Base-by-base conservation (phyloP, 1,140 invertebrate genomes). In the Apis cerana region DNA sequence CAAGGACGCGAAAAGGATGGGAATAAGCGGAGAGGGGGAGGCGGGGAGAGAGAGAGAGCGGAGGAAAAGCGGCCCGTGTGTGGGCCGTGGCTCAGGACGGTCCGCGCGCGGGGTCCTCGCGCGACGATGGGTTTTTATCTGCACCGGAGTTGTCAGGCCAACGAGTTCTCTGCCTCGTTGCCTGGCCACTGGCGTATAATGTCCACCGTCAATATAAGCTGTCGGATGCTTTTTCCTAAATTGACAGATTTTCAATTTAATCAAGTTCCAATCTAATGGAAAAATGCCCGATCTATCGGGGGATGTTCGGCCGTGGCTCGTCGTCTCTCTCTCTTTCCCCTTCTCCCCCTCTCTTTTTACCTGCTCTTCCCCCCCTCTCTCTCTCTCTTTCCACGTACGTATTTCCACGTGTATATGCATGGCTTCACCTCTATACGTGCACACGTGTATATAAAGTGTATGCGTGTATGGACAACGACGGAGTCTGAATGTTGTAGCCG, bases 161-260 rank as follows among this genome's bases (percentile, higher is more conserved):
- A 88, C 80, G 88, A 85, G 85, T 86, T 87, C 86, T 87, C 86
- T 82, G 84, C 81, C 83, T 90, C 84, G 80, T 87, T 85, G 68
- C 75, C 75, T 80, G 81, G 77, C 82, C 82, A 78, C 84, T 90
- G 86, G 89, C 89, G 90, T 94, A 92, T 93, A 92, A 93, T 93
- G 92, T 92, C 89, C 89, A 90, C 91, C 90, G 91, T 93, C 93
- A 90, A 93, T 93, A 93, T 92, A 92, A 92, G 89, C 91, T 91
- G 91, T 92, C 91, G 89, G 92, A 92, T 92, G 92, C 91, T 93
- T 93, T 94, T 94, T 94, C 90, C 90, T 91, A 92, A 94, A 94
- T 93, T 94, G 93, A 94, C 93, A 94, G 93, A 94, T 94, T 94
- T 93, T 94, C 93, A 93, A 94, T 94, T 93, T 92, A 93, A 94